Percentiles rank a stretch among this genome's conserved stretches.
phyloP scores from a whole-genome alignment of 2,888 invertebrate genomes.

The Leptopilina myrica region DNA sequence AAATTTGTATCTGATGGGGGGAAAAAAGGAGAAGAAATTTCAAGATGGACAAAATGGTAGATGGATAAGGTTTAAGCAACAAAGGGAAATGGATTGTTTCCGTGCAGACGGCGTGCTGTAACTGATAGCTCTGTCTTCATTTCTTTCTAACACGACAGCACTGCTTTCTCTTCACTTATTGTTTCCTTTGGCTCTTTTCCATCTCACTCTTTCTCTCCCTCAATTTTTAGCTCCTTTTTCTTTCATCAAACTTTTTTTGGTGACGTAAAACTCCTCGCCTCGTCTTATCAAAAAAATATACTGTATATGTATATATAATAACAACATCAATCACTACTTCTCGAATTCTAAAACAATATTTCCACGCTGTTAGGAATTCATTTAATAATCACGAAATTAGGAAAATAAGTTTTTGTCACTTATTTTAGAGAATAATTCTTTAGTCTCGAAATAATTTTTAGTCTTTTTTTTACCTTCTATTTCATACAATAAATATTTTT shows the following conservation, averaged over 20 bases:
- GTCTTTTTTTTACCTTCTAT: too few relatives aligned
- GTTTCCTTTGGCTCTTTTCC: conserved; percentile 64
- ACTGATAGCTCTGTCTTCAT: conserved; percentile 70
- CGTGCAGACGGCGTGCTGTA: conserved; percentile 69
- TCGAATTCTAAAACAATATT: background rate
- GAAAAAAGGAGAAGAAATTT: too few relatives aligned
- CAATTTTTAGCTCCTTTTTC: conserved; percentile 48
- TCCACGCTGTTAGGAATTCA: too few relatives aligned
- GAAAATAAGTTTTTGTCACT: too few relatives aligned
- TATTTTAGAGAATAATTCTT: too few relatives aligned
- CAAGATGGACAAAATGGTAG: conserved; percentile 54
- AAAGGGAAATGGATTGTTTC: conserved; percentile 70
- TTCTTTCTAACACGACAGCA: conserved; percentile 67
- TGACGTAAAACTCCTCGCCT: conserved; percentile 49
- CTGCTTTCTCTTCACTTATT: conserved; percentile 62
- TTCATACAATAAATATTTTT: too few relatives aligned
- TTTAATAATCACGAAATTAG: too few relatives aligned
- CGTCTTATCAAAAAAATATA: too few relatives aligned
- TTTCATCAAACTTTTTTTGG: conserved; percentile 52
- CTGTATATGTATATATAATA: background rate
- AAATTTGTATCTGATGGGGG: conserved; percentile 3
- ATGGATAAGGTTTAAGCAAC: conserved; percentile 57
- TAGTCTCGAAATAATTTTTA: too few relatives aligned
- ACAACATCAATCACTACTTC: conserved; percentile 1
- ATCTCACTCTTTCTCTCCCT: conserved; percentile 43